phyloP scores from a whole-genome alignment of 2,888 invertebrate genomes.

The Eupithecia vulgata region DNA sequence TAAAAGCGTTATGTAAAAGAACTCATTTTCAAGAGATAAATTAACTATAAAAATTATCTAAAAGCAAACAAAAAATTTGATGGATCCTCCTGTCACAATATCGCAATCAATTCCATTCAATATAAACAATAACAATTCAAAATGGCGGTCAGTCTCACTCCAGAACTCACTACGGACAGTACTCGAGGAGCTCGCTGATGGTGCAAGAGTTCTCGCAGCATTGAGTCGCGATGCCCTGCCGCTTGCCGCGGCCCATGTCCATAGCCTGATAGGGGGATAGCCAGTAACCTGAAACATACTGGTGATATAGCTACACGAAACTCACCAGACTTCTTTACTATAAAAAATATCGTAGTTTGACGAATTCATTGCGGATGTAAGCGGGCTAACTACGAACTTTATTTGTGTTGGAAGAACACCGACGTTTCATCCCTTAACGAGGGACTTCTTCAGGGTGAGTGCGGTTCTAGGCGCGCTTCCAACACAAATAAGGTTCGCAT shows the following conservation, averaged over 20 bases:
- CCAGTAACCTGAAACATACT: constrained; percentile 46
- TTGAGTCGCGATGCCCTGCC: constrained; percentile 49
- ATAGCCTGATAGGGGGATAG: constrained; percentile 43
- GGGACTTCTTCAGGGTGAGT: too few relatives aligned
- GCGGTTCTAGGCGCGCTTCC: too few relatives aligned
- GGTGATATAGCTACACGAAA: not conserved
- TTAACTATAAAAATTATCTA: not conserved
- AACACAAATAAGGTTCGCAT: too few relatives aligned
- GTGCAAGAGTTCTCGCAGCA: constrained; percentile 59
- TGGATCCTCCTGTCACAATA: not conserved
- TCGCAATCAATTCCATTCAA: not conserved
- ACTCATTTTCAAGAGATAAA: not conserved
- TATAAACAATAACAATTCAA: not conserved
- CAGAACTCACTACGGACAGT: constrained; percentile 43
- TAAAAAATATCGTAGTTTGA: too few relatives aligned
- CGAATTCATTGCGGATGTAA: too few relatives aligned
- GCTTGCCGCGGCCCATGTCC: constrained; percentile 47
- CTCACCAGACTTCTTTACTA: too few relatives aligned
- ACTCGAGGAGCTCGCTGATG: constrained; percentile 48
- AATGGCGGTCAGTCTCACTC: not conserved
- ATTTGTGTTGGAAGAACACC: too few relatives aligned
- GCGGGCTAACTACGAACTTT: too few relatives aligned
- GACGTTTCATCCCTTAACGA: too few relatives aligned
- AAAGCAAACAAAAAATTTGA: not conserved
- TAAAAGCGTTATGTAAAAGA: not conserved